These are phyloP conservation scores for Anabacerthia variegaticeps DNA, from an alignment of 2,797 vertebrate genomes.

Conservation along the genomic window DNA sequence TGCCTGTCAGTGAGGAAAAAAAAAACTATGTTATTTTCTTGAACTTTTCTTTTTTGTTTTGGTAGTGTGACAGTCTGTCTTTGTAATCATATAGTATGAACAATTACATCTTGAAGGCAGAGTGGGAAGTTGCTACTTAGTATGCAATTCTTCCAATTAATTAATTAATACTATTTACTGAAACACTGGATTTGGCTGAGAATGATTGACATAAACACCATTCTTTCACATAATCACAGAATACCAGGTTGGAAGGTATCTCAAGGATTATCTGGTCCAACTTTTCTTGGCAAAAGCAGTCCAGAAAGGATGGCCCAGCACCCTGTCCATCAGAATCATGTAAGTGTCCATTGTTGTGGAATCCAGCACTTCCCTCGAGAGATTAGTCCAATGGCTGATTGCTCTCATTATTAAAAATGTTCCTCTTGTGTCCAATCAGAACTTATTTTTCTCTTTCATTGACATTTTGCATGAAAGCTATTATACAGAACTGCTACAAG, in stretches of 20 bases:
- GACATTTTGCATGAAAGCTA: neutral
- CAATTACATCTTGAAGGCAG: neutral
- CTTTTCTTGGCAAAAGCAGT: neutral
- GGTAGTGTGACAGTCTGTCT: neutral
- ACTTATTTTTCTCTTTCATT: neutral
- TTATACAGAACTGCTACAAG: neutral
- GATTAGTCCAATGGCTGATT: neutral
- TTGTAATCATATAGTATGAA: neutral
- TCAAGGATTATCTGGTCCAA: neutral
- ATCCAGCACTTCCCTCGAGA: neutral
- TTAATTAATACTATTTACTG: neutral
- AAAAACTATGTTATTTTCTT: neutral
- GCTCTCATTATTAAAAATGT: neutral
- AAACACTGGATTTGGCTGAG: neutral
- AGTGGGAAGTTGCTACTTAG: neutral
- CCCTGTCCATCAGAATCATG: neutral
- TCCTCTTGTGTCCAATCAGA: neutral
- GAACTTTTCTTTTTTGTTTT: neutral
- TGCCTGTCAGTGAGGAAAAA: constrained; percentile 77
- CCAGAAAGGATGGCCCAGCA: neutral
- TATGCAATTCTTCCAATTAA: neutral
- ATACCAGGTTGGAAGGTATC: neutral
- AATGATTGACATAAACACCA: neutral
- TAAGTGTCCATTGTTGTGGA: fast-evolving
- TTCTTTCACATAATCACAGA: neutral